Conservation (phyloP, 53 echinoderm and acorn worm genomes). For the Holothuria scabra region DNA sequence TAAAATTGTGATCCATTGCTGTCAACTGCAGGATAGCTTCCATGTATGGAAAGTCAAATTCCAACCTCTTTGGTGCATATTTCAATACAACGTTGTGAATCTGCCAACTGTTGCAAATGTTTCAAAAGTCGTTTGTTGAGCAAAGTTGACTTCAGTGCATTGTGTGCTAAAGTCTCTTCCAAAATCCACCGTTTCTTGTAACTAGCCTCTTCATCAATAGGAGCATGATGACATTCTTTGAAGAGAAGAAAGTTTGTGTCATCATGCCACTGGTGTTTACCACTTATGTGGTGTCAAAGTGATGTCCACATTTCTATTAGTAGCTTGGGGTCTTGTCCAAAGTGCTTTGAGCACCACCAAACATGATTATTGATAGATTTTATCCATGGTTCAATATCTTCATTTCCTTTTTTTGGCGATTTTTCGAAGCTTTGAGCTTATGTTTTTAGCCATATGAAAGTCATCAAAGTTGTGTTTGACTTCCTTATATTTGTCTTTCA, state of each 20-base stretch:
- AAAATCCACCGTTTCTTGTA: neutral
- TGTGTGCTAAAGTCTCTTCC: neutral
- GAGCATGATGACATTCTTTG: neutral
- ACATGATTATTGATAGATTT: too few species aligned
- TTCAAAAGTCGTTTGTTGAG: neutral
- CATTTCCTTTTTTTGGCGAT: neutral
- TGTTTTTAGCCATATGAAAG: neutral
- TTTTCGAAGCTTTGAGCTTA: conserved; percentile 4
- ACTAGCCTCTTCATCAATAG: neutral
- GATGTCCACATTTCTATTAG: too few species aligned
- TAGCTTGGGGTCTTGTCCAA: too few species aligned
- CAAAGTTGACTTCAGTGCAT: neutral
- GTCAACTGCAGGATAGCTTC: too few species aligned
- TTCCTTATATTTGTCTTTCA: conserved; percentile 11
- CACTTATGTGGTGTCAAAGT: too few species aligned
- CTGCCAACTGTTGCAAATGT: neutral
- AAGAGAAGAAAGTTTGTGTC: neutral
- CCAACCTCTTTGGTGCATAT: too few species aligned
- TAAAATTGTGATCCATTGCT: too few species aligned
- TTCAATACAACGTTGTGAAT: conserved; percentile 9
- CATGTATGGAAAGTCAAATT: too few species aligned
- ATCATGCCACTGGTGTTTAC: neutral
- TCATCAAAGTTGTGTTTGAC: conserved; percentile 20
- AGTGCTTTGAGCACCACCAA: too few species aligned
- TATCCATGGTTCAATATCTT: too few species aligned